A percentile compares a stretch with the other conserved stretches of the same genome.
phyloP scores from a whole-genome alignment of 1,140 invertebrate genomes.

The Thereuonema tuberculata region DNA sequence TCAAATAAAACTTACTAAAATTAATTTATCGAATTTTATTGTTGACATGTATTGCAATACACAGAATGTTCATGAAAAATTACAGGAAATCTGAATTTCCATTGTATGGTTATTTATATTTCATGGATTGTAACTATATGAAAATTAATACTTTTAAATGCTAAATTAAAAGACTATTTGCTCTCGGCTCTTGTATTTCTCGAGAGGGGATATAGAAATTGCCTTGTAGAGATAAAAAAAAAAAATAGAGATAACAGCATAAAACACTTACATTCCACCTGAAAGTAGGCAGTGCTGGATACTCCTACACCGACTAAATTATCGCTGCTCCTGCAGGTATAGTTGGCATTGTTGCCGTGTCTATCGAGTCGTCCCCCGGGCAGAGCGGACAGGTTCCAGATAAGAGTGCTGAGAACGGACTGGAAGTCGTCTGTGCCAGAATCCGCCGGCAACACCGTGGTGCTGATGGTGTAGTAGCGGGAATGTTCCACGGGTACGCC shows the following conservation, averaged over 20 bases:
- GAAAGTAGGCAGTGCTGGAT: conserved; percentile 61
- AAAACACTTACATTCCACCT: conserved; percentile 63
- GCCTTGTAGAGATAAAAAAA: neutral
- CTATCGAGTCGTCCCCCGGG: conserved; percentile 58
- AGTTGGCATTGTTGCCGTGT: conserved; percentile 58
- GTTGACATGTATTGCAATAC: too few species aligned
- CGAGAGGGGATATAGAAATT: too few species aligned
- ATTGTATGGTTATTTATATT: too few species aligned
- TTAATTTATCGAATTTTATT: too few species aligned
- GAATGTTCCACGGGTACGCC: conserved; percentile 36
- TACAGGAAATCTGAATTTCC: too few species aligned
- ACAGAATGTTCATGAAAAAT: too few species aligned
- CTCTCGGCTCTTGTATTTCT: too few species aligned
- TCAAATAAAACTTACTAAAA: too few species aligned
- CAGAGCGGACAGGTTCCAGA: conserved; percentile 70
- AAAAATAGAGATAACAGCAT: neutral
- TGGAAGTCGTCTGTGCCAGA: conserved; percentile 60
- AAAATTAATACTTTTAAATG: too few species aligned
- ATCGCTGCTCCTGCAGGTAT: conserved; percentile 61
- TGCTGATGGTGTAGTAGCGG: conserved; percentile 50
- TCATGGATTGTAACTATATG: too few species aligned
- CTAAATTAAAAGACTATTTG: too few species aligned
- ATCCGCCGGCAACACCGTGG: conserved; percentile 48
- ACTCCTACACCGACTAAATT: conserved; percentile 58
- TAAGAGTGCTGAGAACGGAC: conserved; percentile 65